These are phyloP conservation scores for Rhopalosiphum nymphaeae DNA, from an alignment of 2,888 invertebrate genomes.

Conservation along the genomic window DNA sequence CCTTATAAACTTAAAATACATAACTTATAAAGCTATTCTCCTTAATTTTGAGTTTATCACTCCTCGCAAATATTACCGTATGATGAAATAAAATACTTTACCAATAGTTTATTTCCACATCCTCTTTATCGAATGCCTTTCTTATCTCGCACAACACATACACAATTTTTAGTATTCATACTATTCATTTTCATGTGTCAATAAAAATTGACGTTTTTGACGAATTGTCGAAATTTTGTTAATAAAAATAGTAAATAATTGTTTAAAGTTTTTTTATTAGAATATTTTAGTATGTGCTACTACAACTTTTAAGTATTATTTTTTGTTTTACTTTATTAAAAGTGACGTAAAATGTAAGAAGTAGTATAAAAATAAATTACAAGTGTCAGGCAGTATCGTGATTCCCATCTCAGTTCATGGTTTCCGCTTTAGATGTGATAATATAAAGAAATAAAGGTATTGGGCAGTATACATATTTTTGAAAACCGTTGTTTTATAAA, in stretches of 20 bases:
- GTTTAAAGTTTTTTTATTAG: slow-evolving; percentile 36
- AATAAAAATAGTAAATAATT: slow-evolving; percentile 47
- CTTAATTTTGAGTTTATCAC: slow-evolving; percentile 6
- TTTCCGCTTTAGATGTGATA: no score
- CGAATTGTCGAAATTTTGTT: slow-evolving; percentile 17
- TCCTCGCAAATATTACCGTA: neutral
- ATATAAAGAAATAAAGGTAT: no score
- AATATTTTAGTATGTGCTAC: neutral
- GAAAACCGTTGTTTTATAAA: neutral
- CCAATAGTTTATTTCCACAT: slow-evolving; percentile 27
- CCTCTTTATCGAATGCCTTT: neutral
- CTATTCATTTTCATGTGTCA: neutral
- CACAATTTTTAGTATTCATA: neutral
- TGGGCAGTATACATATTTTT: neutral
- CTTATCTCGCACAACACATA: slow-evolving; percentile 16
- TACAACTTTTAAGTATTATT: neutral
- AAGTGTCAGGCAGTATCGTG: neutral
- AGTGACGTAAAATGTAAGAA: neutral
- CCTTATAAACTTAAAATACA: neutral
- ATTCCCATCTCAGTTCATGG: no score
- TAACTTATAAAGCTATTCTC: neutral
- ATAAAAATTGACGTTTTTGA: neutral
- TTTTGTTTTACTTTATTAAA: slow-evolving; percentile 6
- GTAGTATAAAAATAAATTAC: neutral
- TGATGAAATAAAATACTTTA: slow-evolving; percentile 26